Evolutionary conservation across 2,113 vertebrate species (phyloP).

Genomic region (Meriones unguiculatus): DNA sequence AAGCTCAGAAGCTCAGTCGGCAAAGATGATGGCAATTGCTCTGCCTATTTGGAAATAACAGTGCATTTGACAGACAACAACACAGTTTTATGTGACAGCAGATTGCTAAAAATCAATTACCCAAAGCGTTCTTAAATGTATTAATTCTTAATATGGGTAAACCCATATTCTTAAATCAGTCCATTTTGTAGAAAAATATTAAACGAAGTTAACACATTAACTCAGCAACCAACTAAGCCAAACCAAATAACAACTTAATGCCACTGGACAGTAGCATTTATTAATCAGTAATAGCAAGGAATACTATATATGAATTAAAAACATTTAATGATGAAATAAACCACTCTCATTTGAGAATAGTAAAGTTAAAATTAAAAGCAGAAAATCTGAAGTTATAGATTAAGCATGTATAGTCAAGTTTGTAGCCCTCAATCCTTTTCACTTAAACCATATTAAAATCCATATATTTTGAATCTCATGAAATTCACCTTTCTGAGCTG

Average conservation of each 20-base stretch:
- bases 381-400: constrained; percentile 6
- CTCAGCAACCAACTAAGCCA: not conserved
- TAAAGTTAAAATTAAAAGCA: constrained; percentile 23
- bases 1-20: not conserved
- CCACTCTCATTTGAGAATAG: not conserved
- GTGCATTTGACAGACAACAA: constrained; percentile 52
- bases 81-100: constrained; percentile 9
- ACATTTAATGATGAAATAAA: not conserved
- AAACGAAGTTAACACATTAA: not conserved
- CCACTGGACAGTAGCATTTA: not conserved
- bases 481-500: not conserved
- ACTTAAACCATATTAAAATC: not conserved
- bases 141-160: not conserved
- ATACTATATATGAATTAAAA: not conserved
- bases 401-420: not conserved
- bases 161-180: constrained; percentile 9
- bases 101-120: constrained; percentile 13
- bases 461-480: not conserved
- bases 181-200: not conserved
- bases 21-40: not conserved
- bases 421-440: not conserved
- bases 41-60: constrained; percentile 6
- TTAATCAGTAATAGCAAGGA: not conserved
- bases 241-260: not conserved
- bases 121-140: not conserved